These are phyloP conservation scores for Tryphoninae sp. DNA, from an alignment of 2,888 invertebrate genomes.

Conservation along the genomic window DNA sequence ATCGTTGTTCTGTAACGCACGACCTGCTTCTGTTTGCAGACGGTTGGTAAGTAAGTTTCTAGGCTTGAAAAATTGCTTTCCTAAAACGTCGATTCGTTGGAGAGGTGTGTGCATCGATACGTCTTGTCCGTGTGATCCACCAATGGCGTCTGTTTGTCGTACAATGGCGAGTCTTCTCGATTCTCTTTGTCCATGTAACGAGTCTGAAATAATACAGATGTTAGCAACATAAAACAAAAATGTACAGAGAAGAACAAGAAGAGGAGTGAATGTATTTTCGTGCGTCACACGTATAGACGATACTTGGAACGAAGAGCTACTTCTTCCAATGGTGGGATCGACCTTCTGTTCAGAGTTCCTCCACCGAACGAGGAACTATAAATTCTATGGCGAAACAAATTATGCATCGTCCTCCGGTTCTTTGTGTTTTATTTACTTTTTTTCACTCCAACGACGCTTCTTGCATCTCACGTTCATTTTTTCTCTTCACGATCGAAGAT, in stretches of 20 bases:
- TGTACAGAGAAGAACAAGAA: no score
- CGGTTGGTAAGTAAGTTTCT: slow-evolving; percentile 59
- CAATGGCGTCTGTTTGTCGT: no score
- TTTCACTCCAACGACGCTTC: neutral
- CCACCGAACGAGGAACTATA: neutral
- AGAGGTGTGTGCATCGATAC: slow-evolving; percentile 26
- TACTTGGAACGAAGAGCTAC: no score
- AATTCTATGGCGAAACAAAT: neutral
- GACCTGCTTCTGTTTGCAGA: slow-evolving; percentile 55
- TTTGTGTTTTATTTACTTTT: neutral
- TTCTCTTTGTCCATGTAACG: no score
- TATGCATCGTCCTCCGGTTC: neutral
- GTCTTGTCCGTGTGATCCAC: neutral
- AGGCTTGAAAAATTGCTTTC: slow-evolving; percentile 63
- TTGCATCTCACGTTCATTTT: neutral
- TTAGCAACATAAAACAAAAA: no score
- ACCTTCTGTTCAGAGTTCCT: no score
- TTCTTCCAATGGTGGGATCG: no score
- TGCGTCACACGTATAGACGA: no score
- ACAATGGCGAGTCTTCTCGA: no score
- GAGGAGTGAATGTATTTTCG: no score
- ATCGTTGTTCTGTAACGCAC: slow-evolving; percentile 38
- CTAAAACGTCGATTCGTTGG: slow-evolving; percentile 54
- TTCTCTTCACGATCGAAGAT: neutral
- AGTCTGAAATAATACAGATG: no score